These are phyloP conservation scores for Sebastolobus altivelis DNA, from an alignment of 2,797 vertebrate genomes.

Conservation along the genomic window DNA sequence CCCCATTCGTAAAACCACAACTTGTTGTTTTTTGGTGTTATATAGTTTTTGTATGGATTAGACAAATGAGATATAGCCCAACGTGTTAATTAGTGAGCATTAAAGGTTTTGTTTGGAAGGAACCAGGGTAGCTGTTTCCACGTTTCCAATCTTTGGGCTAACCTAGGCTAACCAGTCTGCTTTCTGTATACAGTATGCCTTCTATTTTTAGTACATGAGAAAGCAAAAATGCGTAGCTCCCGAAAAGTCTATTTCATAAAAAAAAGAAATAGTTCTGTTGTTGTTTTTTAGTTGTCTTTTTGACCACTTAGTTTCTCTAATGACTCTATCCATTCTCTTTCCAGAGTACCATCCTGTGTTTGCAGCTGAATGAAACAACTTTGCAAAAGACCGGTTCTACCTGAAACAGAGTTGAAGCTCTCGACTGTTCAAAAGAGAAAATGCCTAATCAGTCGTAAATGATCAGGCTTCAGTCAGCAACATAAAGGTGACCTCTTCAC, in stretches of 20 bases:
- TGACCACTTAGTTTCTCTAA: neutral
- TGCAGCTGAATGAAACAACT: neutral
- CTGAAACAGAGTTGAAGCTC: neutral
- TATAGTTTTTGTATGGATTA: neutral
- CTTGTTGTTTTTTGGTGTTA: neutral
- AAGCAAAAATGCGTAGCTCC: neutral
- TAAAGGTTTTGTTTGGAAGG: neutral
- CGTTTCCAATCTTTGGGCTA: neutral
- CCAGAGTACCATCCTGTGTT: neutral
- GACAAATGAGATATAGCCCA: neutral
- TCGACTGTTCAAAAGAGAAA: neutral
- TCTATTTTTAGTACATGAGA: neutral
- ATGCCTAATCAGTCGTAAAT: neutral
- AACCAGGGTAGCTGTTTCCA: neutral
- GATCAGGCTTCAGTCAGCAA: neutral
- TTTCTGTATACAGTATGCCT: neutral
- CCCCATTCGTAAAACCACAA: neutral
- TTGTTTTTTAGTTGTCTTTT: neutral
- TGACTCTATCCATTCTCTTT: neutral
- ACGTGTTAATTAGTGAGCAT: neutral
- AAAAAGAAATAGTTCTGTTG: neutral
- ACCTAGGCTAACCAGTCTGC: neutral
- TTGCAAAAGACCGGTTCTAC: neutral
- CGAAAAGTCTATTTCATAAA: neutral
- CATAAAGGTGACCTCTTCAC: conserved; percentile 11